Evolutionary conservation across 2,888 invertebrate genomes (phyloP).

Genomic region (Gortyna flavago): DNA sequence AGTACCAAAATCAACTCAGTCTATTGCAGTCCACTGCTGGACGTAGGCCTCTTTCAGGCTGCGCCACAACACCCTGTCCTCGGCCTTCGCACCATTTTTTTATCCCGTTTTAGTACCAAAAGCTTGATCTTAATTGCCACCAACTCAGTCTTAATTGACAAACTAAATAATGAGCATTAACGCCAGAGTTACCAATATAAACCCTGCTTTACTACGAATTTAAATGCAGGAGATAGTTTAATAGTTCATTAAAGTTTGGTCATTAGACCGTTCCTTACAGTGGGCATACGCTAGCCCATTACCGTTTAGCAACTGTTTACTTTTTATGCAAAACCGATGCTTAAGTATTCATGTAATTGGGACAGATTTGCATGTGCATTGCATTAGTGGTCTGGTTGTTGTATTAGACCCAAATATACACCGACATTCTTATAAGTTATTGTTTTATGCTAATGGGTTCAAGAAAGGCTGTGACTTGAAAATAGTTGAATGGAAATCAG

Average conservation of each 20-base stretch:
- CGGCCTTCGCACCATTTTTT: no score
- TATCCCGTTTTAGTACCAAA: no score
- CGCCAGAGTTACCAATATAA: neutral
- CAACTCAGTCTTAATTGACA: neutral
- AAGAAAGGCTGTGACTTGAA: constrained; percentile 1
- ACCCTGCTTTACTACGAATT: neutral
- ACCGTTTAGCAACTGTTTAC: constrained; percentile 40
- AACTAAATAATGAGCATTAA: constrained; percentile 2
- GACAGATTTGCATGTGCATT: constrained; percentile 57
- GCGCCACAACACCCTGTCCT: no score
- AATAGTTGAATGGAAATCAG: neutral
- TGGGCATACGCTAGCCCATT: constrained; percentile 34
- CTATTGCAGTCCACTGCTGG: no score
- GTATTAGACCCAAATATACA: constrained; percentile 43
- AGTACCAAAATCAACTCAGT: neutral
- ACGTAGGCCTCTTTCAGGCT: no score
- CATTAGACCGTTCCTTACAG: constrained; percentile 33
- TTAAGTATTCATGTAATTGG: constrained; percentile 54
- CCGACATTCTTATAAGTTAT: constrained; percentile 42
- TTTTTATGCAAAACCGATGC: constrained; percentile 53
- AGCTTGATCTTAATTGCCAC: neutral
- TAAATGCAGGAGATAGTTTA: constrained; percentile 35
- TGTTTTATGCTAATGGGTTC: constrained; percentile 36
- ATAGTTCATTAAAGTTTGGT: constrained; percentile 50
- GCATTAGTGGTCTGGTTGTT: constrained; percentile 33